A percentile compares a stretch with the other conserved stretches of the same genome.
These are phyloP conservation scores for Drepana arcuata DNA, from an alignment of 1,140 invertebrate genomes.

Conservation along the genomic window DNA sequence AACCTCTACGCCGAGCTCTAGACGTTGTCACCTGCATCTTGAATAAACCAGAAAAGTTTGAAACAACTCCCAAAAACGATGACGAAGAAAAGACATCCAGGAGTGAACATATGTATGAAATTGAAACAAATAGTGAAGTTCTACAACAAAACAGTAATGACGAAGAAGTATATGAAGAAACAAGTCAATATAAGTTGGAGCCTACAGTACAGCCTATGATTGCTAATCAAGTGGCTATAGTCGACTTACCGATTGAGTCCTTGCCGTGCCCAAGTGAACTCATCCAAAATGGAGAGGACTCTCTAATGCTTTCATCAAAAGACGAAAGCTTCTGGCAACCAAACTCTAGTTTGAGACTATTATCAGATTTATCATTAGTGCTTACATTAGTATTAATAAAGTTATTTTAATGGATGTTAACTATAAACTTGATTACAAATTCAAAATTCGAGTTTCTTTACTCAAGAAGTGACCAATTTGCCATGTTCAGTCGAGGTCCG, in stretches of 20 bases:
- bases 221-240: slow-evolving; percentile 32
- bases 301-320: slow-evolving; percentile 57
- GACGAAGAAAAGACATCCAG: slow-evolving; percentile 7
- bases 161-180: slow-evolving; percentile 27
- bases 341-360: slow-evolving; percentile 26
- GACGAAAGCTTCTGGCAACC: slow-evolving; percentile 50
- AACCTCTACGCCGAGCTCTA: slow-evolving; percentile 57
- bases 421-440: too few relatives aligned
- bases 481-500: too few relatives aligned
- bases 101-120: slow-evolving; percentile 20
- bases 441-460: too few relatives aligned
- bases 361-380: slow-evolving; percentile 29
- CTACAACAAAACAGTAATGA: slow-evolving; percentile 35
- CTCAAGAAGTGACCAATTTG: too few relatives aligned
- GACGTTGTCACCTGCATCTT: slow-evolving; percentile 47
- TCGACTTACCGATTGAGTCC: slow-evolving; percentile 35
- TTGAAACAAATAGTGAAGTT: slow-evolving; percentile 26
- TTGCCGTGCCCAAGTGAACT: slow-evolving; percentile 38
- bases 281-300: slow-evolving; percentile 48
- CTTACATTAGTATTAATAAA: slow-evolving; percentile 23
- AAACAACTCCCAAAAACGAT: slow-evolving; percentile 10
- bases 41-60: slow-evolving; percentile 11
- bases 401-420: slow-evolving; percentile 6
- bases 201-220: slow-evolving; percentile 25
- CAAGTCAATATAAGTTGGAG: slow-evolving; percentile 33